These are phyloP conservation scores for Odontomyia ornata DNA, from an alignment of 2,888 invertebrate species.

Conservation along the genomic window DNA sequence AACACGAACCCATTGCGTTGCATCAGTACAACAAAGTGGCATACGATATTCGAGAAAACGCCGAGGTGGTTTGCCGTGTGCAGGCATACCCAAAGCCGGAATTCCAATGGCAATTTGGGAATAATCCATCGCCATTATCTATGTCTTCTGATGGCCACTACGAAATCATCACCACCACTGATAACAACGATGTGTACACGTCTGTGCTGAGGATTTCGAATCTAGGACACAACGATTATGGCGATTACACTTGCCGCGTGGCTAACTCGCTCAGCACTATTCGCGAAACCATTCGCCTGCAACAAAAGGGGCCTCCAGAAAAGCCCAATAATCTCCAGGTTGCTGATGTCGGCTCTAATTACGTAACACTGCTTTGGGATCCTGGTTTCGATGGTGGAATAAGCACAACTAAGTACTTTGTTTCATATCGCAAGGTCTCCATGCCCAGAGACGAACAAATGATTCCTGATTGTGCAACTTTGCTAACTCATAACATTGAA, in stretches of 20 bases:
- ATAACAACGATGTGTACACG: slow-evolving; percentile 86
- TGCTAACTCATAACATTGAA: slow-evolving; percentile 69
- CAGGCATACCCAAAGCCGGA: slow-evolving; percentile 93
- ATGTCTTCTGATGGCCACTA: slow-evolving; percentile 87
- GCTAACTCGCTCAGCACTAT: slow-evolving; percentile 83
- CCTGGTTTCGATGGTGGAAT: slow-evolving; percentile 91
- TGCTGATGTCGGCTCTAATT: slow-evolving; percentile 79
- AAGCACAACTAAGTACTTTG: slow-evolving; percentile 85
- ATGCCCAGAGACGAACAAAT: slow-evolving; percentile 69
- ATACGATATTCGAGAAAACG: slow-evolving; percentile 83
- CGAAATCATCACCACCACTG: slow-evolving; percentile 81
- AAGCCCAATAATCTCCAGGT: slow-evolving; percentile 78
- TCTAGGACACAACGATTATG: slow-evolving; percentile 85
- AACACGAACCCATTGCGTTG: slow-evolving; percentile 88
- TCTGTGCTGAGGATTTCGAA: slow-evolving; percentile 79
- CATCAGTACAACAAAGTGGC: slow-evolving; percentile 90
- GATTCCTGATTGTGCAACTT: slow-evolving; percentile 70
- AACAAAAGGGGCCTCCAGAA: slow-evolving; percentile 89
- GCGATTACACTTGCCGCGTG: slow-evolving; percentile 89
- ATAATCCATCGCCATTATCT: slow-evolving; percentile 76
- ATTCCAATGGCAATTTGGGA: slow-evolving; percentile 89
- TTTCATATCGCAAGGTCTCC: slow-evolving; percentile 78
- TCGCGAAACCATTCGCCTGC: slow-evolving; percentile 78
- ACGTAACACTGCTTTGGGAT: slow-evolving; percentile 84
- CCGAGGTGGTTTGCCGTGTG: slow-evolving; percentile 87